Percentiles rank a stretch among this genome's conserved stretches.
Evolutionary conservation across 2,888 invertebrate species (phyloP).

Genomic region (Ectobius pallidus): DNA sequence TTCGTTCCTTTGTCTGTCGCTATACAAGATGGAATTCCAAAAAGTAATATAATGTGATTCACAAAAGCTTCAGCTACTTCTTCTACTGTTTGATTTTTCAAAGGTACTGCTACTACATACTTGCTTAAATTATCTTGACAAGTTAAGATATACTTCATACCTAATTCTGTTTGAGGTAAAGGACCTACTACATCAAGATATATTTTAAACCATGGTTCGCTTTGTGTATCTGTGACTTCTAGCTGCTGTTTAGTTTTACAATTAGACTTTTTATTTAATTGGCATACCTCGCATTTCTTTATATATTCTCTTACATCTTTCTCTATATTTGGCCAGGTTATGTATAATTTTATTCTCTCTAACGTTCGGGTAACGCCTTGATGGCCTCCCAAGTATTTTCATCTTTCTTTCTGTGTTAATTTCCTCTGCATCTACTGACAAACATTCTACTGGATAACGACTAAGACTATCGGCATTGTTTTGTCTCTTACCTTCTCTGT

Average conservation of each 20-base stretch:
- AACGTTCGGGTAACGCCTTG: too few species aligned
- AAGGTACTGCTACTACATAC: background rate
- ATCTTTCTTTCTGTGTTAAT: too few species aligned
- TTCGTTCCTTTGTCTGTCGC: background rate
- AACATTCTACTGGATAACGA: background rate
- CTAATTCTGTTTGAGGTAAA: background rate
- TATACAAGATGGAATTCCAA: background rate
- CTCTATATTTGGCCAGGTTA: background rate
- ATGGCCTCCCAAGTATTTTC: too few species aligned
- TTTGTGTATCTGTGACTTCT: background rate
- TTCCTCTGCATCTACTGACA: background rate
- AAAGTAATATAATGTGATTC: background rate
- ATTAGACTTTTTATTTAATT: background rate
- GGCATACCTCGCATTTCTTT: background rate
- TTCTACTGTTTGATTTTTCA: background rate
- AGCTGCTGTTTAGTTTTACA: background rate
- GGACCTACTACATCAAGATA: background rate
- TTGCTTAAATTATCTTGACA: too few species aligned
- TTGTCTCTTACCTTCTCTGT: background rate
- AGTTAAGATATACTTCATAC: too few species aligned
- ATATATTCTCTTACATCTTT: background rate
- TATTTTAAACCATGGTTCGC: background rate
- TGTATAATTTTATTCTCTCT: background rate
- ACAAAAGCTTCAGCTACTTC: background rate
- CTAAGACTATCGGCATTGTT: background rate